phyloP scores from a whole-genome alignment of 2,113 vertebrate genomes.

The Notothenia coriiceps region DNA sequence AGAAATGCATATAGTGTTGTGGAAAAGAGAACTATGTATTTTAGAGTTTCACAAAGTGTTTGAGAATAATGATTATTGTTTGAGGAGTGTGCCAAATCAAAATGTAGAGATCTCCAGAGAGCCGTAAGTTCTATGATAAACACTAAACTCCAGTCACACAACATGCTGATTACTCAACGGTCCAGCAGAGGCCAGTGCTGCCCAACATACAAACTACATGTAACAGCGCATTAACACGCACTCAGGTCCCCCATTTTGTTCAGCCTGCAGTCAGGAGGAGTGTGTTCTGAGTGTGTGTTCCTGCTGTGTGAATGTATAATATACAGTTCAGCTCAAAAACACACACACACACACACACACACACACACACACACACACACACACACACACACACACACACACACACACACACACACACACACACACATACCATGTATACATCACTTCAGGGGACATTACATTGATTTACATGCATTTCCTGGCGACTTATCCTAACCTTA shows the following conservation, averaged over 20 bases:
- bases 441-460: no score
- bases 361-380: no score
- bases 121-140: background rate
- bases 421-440: no score
- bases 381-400: no score
- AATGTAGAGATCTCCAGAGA: background rate
- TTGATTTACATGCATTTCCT: no score
- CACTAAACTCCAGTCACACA: background rate
- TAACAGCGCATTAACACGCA: background rate
- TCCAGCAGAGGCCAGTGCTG: slow-evolving; percentile 70
- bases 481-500: no score
- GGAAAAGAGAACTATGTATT: background rate
- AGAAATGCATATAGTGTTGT: no score
- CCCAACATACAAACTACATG: slow-evolving; percentile 22
- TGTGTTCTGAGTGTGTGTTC: background rate
- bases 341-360: no score
- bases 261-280: background rate
- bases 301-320: background rate
- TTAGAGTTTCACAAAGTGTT: background rate
- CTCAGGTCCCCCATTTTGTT: slow-evolving; percentile 55
- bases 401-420: no score
- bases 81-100: background rate
- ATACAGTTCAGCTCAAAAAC: no score
- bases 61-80: background rate
- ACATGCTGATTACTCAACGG: background rate